These are phyloP conservation scores for Furcula furcula DNA, from an alignment of 2,888 invertebrate genomes.

Conservation along the genomic window DNA sequence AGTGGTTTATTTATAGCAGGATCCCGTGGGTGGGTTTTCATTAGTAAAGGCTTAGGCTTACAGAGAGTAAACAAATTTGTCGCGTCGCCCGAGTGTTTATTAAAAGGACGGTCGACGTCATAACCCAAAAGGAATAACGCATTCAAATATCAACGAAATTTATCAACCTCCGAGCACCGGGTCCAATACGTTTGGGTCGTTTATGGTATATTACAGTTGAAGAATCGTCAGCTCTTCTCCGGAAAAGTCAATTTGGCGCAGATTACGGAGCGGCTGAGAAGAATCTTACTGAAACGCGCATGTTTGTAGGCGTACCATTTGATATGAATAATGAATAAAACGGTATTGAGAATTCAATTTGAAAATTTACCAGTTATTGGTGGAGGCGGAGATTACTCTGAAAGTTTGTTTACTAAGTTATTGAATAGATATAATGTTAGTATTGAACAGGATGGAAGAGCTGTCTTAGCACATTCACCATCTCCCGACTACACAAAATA, in stretches of 20 bases:
- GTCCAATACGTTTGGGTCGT: slow-evolving; percentile 75
- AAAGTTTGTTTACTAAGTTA: slow-evolving; percentile 8
- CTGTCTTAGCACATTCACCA: too few species aligned
- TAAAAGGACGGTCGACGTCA: slow-evolving; percentile 56
- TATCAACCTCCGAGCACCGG: slow-evolving; percentile 70
- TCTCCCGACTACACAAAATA: too few species aligned
- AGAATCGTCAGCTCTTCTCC: slow-evolving; percentile 71
- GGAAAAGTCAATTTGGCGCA: slow-evolving; percentile 78
- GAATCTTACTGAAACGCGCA: slow-evolving; percentile 59
- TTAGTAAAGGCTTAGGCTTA: slow-evolving; percentile 62
- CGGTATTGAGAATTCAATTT: slow-evolving; percentile 18
- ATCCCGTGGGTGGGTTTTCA: slow-evolving; percentile 47
- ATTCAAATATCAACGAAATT: slow-evolving; percentile 78
- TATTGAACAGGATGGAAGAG: slow-evolving; percentile 4
- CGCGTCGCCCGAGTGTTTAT: slow-evolving; percentile 55
- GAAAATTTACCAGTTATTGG: slow-evolving; percentile 5
- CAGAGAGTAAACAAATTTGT: slow-evolving; percentile 50
- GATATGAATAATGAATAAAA: slow-evolving; percentile 54
- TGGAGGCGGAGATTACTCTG: slow-evolving; percentile 1
- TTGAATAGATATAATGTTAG: slow-evolving; percentile 2
- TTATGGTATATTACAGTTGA: slow-evolving; percentile 74
- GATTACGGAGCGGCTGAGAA: slow-evolving; percentile 66
- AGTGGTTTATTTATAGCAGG: slow-evolving; percentile 38
- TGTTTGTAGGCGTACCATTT: slow-evolving; percentile 48
- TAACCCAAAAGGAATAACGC: slow-evolving; percentile 68